These are phyloP conservation scores for Engystomops pustulosus DNA, from an alignment of 2,113 vertebrate species.

Conservation along the genomic window DNA sequence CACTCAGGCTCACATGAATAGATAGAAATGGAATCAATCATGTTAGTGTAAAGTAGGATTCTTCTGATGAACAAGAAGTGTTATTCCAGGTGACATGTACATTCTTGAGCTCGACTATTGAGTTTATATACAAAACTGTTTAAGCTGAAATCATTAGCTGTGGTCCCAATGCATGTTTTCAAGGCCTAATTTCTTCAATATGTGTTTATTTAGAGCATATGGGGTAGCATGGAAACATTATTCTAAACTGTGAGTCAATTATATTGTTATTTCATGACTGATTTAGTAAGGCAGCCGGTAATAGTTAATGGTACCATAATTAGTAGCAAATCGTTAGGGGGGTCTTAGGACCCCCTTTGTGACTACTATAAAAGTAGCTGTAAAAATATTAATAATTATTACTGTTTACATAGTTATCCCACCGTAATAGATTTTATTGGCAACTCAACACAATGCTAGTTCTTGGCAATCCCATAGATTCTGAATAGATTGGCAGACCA, in stretches of 20 bases:
- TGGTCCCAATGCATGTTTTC: constrained; percentile 9
- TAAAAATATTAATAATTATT: neutral
- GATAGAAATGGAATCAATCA: constrained; percentile 4
- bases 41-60: neutral
- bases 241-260: neutral
- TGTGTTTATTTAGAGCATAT: neutral
- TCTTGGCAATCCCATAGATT: too few species aligned
- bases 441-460: too few species aligned
- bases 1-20: neutral
- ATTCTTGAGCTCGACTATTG: neutral
- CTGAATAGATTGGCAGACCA: too few species aligned
- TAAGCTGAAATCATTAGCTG: neutral
- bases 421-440: too few species aligned
- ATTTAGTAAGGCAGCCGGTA: neutral
- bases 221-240: neutral
- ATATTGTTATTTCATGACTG: neutral
- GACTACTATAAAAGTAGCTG: neutral
- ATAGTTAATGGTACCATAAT: constrained; percentile 4
- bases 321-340: neutral
- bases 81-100: neutral
- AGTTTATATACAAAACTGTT: neutral
- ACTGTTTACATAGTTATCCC: neutral
- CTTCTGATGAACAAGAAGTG: neutral
- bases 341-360: neutral
- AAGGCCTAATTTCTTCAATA: constrained; percentile 11